These are phyloP conservation scores for Parnassius glacialis DNA, from an alignment of 2,888 invertebrate species.

Conservation along the genomic window DNA sequence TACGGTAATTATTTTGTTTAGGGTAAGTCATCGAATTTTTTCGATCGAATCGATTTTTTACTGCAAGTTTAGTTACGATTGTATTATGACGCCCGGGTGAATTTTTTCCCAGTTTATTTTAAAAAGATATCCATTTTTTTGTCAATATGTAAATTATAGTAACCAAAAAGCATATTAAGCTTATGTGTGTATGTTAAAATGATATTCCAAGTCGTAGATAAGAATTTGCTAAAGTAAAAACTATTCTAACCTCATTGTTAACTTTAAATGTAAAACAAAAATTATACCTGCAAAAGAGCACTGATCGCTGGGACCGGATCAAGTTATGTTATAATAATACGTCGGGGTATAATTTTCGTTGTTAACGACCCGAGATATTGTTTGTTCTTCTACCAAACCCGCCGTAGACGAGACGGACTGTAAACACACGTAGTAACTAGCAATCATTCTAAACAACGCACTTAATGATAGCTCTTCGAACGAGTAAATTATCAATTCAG, in stretches of 20 bases:
- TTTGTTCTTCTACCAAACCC: constrained; percentile 74
- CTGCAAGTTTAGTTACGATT: too few relatives aligned
- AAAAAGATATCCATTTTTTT: too few relatives aligned
- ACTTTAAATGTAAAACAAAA: constrained; percentile 14
- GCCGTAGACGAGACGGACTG: constrained; percentile 53
- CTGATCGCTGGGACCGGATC: constrained; percentile 41
- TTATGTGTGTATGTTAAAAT: too few relatives aligned
- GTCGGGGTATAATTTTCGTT: constrained; percentile 63
- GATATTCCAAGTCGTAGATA: too few relatives aligned
- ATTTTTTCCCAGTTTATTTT: too few relatives aligned
- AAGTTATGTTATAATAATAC: constrained; percentile 63
- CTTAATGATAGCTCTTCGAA: constrained; percentile 78
- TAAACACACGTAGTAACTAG: constrained; percentile 68
- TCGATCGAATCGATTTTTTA: too few relatives aligned
- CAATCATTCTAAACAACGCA: constrained; percentile 70
- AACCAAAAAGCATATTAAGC: too few relatives aligned
- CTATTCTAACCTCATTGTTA: constrained; percentile 18
- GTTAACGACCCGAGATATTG: constrained; percentile 76
- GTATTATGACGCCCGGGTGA: too few relatives aligned
- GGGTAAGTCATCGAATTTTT: too few relatives aligned
- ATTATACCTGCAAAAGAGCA: constrained; percentile 23
- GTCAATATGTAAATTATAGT: too few relatives aligned
- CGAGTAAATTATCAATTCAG: constrained; percentile 80
- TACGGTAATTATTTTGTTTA: too few relatives aligned
- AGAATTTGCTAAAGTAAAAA: too few relatives aligned